Evolutionary conservation across 2,888 invertebrate genomes (phyloP), one percentile per base, ranked within the genome.

Genomic region (Papilio gigon): DNA sequence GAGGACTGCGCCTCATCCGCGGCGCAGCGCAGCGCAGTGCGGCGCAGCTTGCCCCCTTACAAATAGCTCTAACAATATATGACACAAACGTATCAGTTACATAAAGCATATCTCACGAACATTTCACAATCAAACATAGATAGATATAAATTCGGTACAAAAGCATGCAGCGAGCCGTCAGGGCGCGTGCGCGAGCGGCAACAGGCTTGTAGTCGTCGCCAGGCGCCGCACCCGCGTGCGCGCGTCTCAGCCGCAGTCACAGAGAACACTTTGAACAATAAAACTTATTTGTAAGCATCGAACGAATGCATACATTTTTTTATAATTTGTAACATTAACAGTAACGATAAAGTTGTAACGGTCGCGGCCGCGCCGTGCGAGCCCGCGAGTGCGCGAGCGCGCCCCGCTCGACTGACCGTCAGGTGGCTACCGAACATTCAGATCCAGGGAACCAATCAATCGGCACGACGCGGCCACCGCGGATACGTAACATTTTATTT

Each of bases 1-100:
- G 71, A 70, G 44, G 65, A 69, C 68, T 40, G 64, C 63, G 9
- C 53, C 53, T 6, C 22, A 20, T 20, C 14, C 62, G 40, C 56
- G 67, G 14, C 50, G 20, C 25, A 14, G 22, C 14, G 8, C 50
- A 14, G 47, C 47, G 14, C 50, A 0, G n/a, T 27, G 25, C 47
- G 27, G 27, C 27, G 17, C 22, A 9, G 25, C 25, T 5, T 25
- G 50, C 25, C 20, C 4, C 20, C 20, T 1, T 2, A 2, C 20
- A n/a, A n/a, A n/a, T n/a, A n/a, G n/a, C n/a, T n/a, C n/a, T n/a
- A n/a, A n/a, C n/a, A n/a, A n/a, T n/a, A n/a, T n/a, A n/a, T n/a
- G n/a, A n/a, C n/a, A n/a, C n/a, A n/a, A n/a, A n/a, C n/a, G n/a
- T 53, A 53, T 27, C n/a, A 6, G 0, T 53, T 53, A 44, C 11